Base-by-base conservation (phyloP, 2,888 invertebrate species). In the Therioaphis trifolii region DNA sequence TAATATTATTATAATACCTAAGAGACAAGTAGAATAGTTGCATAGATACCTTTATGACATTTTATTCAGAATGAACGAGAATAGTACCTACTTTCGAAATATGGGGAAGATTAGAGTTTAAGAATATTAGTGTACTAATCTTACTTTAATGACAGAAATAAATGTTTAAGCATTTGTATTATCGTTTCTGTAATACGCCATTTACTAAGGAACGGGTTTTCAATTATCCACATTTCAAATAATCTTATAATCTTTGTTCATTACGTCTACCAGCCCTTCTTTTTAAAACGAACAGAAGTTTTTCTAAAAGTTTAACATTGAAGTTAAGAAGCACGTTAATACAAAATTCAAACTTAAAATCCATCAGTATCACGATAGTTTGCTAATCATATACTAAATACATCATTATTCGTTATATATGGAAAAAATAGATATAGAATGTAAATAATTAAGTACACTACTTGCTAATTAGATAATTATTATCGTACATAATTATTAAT, bases 221-320 rank as follows among this genome's bases (percentile, higher is more conserved):
- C 77, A 18, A 77, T 77, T 77, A 77, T 77, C 49, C 35, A 15
- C 66, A 24, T n/a, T 66, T 52, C 15, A 52, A 52, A 52, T 78
- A 78, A 78, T 68, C 77, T 24, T 66, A 35, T 78, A 66, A 78
- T 78, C 77, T 78, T 52, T 52, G 35, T 21, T 68, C 77, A 68
- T 78, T 78, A 68, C 49, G 66, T 68, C 52, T 21, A 35, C 35
- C 21, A 66, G 21, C 29, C 63, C 63, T 77, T 77, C 49, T 66
- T 68, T 52, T 49, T 12, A 49, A 77, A 77, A 66, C 35, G 21
- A n/a, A 29, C 46, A 27, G 3, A 46, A 66, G 63, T 49, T 77
- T 21, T 49, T 35, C 18, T 14, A 27, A 21, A 35, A 29, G 15
- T 11, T 21, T 11, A 66, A 49, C n/a, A 35, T 63, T 66, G 49